These are phyloP conservation scores for Chitala chitala DNA, from an alignment of 2,113 vertebrate genomes.

Conservation along the genomic window DNA sequence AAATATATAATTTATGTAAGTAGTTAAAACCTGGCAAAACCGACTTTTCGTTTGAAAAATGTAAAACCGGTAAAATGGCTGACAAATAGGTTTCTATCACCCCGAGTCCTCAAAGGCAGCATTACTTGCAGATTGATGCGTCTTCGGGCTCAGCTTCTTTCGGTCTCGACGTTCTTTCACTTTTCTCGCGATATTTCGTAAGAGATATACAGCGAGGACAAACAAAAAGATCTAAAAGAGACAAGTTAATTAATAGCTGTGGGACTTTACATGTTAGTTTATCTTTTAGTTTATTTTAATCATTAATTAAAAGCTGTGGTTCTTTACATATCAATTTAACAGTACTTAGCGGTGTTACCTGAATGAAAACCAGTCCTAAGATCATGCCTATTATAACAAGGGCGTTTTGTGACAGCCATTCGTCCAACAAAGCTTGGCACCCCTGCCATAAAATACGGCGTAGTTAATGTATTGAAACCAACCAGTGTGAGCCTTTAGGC, in stretches of 20 bases:
- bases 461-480: neutral
- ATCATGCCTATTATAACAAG: conserved; percentile 45
- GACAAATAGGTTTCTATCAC: neutral
- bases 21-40: too few relatives aligned
- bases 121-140: neutral
- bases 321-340: neutral
- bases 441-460: conserved; percentile 36
- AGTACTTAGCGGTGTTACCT: conserved; percentile 39
- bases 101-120: neutral
- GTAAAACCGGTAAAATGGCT: neutral
- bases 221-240: conserved; percentile 7
- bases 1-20: too few relatives aligned
- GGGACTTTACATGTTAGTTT: neutral
- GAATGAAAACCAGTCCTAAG: conserved; percentile 39
- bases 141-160: neutral
- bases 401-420: conserved; percentile 49
- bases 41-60: neutral
- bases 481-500: neutral
- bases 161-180: neutral
- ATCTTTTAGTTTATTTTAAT: neutral
- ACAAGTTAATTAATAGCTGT: neutral
- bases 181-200: neutral
- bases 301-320: neutral
- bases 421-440: conserved; percentile 34
- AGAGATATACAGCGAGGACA: conserved; percentile 4